Conservation (phyloP, 2,113 vertebrate genomes). For the Corythoichthys intestinalis region DNA sequence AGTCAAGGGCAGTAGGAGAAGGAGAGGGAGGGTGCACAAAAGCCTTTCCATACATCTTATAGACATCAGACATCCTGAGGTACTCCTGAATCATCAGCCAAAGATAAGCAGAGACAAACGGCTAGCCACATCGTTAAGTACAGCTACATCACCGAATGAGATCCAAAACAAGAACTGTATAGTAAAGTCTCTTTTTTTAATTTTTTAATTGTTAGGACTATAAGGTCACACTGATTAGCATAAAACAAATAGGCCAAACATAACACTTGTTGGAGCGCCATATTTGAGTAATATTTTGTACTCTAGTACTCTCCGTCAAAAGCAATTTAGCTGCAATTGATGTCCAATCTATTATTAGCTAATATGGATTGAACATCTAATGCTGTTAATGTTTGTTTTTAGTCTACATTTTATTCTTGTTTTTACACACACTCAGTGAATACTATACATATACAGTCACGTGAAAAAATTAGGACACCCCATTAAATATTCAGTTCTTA, state of each 20-base stretch:
- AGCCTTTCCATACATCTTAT: conserved; percentile 80
- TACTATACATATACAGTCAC: too few species aligned
- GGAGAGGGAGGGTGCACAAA: conserved; percentile 63
- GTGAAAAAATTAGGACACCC: too few species aligned
- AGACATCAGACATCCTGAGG: conserved; percentile 85
- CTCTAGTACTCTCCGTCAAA: too few species aligned
- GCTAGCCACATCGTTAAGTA: neutral
- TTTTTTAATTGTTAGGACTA: too few species aligned
- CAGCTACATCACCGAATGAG: neutral
- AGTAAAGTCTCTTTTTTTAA: neutral
- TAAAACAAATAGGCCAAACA: neutral
- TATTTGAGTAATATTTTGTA: neutral
- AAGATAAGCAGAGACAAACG: conserved; percentile 13
- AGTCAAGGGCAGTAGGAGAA: conserved; percentile 66
- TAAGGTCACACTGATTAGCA: too few species aligned
- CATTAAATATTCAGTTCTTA: too few species aligned
- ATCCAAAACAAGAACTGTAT: neutral
- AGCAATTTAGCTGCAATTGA: too few species aligned
- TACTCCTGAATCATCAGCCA: conserved; percentile 76
- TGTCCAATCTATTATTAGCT: too few species aligned
- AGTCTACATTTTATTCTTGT: too few species aligned
- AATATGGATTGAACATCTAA: too few species aligned
- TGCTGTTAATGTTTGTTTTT: too few species aligned
- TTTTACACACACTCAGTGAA: too few species aligned
- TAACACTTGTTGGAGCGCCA: neutral